Conservation (phyloP, 2,888 invertebrate species). For the Heliconius erato region DNA sequence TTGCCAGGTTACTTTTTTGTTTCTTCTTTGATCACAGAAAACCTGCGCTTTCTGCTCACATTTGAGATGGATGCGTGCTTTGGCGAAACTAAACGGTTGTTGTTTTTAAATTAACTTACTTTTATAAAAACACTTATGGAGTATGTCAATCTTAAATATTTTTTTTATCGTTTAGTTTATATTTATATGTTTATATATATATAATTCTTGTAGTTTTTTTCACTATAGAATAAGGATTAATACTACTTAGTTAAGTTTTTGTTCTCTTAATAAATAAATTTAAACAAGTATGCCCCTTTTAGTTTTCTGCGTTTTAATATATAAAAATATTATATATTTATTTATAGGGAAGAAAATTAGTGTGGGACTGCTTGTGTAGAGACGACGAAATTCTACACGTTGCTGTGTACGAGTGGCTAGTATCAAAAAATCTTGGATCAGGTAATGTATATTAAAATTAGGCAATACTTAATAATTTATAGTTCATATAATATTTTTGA, state of each 20-base stretch:
- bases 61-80: too few relatives aligned
- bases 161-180: too few relatives aligned
- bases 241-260: not conserved
- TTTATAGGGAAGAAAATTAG: constrained; percentile 83
- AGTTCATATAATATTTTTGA: not conserved
- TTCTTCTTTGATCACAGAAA: not conserved
- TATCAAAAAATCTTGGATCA: constrained; percentile 89
- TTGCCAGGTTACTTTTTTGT: constrained; percentile 66
- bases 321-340: constrained; percentile 3
- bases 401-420: constrained; percentile 97
- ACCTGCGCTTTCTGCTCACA: too few relatives aligned
- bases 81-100: not conserved
- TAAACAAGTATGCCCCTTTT: not conserved
- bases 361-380: constrained; percentile 88
- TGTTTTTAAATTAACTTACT: too few relatives aligned
- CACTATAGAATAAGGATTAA: too few relatives aligned
- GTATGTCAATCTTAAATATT: too few relatives aligned
- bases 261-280: not conserved
- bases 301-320: not conserved
- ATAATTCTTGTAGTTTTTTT: too few relatives aligned
- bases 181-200: too few relatives aligned
- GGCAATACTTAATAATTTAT: not conserved
- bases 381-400: constrained; percentile 96
- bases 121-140: too few relatives aligned
- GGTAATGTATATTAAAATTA: constrained; percentile 61